Evolutionary conservation across 1,140 invertebrate species (phyloP), one percentile per base, ranked within the genome.

Genomic region (Ridgeia piscesae): DNA sequence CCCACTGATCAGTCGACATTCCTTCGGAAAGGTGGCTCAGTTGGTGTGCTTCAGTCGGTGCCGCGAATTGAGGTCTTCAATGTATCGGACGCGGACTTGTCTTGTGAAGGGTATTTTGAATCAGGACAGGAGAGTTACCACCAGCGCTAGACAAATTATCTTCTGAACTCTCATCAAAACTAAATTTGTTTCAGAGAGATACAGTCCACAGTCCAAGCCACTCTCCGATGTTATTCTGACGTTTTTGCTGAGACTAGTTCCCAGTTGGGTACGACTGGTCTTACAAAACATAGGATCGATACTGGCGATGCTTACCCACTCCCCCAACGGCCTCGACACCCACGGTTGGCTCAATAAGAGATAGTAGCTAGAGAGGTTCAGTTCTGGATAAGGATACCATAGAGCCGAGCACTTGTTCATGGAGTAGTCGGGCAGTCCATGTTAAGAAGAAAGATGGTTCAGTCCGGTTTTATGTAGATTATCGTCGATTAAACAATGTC

Each of bases 381-480:
- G 34, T 33, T n/a, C 17, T 92, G 2, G 92, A 92, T 34, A 92
- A 91, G 34, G 94, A 94, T 33, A 92, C 95, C 34, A 94, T 95
- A 58, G 93, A 94, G 89, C 93, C 92, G 21, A 93, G 93, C 33
- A 92, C 92, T 33, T 94, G 94, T 42, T 93, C 94, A n/a, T 95
- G 94, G 94, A 93, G 93, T 8, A 95, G 93, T 33, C 94, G 94
- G 0, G 91, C 94, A 33, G 94, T 96, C 17, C 31, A 95, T 1
- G 94, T 94, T 0, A 91, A 91, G 42, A 95, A 94, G 88, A 94
- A 94, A 89, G 93, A 94, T 91, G 93, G 93, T 34, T 91, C 93
- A 31, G 92, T 92, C 8, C 42, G 94, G 21, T 93, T 95, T 58
- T 94, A 94, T 91, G 93, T 94, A 14, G 94, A 95, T 89, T 94